Percentiles rank a stretch among this genome's conserved stretches.
These are phyloP conservation scores for Tyto alba DNA, from an alignment of 2,113 vertebrate genomes.

Conservation along the genomic window DNA sequence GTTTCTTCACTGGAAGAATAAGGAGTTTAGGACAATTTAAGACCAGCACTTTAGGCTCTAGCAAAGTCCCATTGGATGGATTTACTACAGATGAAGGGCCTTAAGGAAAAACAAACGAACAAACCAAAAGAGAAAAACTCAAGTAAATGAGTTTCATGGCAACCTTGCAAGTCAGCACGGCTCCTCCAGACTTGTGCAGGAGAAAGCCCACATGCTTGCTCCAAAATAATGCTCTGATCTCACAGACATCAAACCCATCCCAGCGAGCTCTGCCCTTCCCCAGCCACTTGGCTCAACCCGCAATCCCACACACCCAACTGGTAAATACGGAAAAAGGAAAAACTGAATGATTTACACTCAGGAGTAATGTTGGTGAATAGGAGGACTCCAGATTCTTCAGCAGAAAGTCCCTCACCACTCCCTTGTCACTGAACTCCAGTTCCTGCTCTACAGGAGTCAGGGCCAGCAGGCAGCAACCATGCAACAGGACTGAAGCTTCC, in stretches of 20 bases:
- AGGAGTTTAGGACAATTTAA: background rate
- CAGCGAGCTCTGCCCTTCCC: background rate
- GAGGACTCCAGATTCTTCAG: background rate
- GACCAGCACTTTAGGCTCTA: background rate
- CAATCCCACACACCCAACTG: background rate
- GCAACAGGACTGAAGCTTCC: background rate
- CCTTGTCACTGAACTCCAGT: background rate
- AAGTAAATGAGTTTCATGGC: background rate
- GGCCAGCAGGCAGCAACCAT: background rate
- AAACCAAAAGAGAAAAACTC: background rate
- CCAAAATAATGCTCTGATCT: background rate
- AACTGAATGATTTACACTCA: background rate
- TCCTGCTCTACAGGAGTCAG: background rate
- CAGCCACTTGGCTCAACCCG: background rate
- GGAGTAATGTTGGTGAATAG: background rate
- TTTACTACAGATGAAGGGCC: background rate
- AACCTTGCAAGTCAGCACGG: background rate
- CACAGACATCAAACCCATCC: background rate
- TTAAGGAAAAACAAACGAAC: background rate
- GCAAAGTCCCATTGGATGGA: background rate
- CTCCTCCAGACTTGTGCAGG: background rate
- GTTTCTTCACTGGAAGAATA: background rate
- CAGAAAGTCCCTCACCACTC: background rate
- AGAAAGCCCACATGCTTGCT: background rate
- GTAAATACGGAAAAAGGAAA: background rate